Evolutionary conservation across 2,888 invertebrate genomes (phyloP).

Genomic region (Eupithecia vulgata): DNA sequence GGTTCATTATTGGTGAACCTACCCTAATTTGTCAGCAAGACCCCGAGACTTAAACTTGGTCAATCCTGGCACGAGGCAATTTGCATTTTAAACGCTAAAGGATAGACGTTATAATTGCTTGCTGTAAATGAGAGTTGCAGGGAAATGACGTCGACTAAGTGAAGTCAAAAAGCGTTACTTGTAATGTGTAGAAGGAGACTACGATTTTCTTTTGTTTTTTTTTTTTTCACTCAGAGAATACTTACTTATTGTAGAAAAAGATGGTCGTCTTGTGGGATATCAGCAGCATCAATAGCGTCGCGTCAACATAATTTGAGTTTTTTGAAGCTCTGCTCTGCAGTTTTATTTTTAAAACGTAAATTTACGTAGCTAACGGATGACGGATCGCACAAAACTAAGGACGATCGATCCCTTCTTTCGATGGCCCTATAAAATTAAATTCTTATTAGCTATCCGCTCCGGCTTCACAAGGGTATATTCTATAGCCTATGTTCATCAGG

Average conservation of each 20-base stretch:
- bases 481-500: too few species aligned
- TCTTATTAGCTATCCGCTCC: too few species aligned
- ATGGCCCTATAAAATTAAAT: too few species aligned
- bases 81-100: conserved; percentile 33
- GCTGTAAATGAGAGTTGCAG: conserved; percentile 48
- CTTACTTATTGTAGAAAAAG: neutral
- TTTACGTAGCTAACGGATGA: neutral
- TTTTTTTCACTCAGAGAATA: neutral
- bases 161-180: conserved; percentile 29
- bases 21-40: conserved; percentile 21
- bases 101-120: conserved; percentile 48
- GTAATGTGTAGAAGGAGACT: conserved; percentile 16
- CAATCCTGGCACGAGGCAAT: conserved; percentile 25
- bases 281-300: neutral
- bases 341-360: too few species aligned
- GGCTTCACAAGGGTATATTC: too few species aligned
- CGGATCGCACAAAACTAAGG: neutral
- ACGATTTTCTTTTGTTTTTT: neutral
- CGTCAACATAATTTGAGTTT: neutral
- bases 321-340: too few species aligned
- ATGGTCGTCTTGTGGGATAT: neutral
- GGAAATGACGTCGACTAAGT: conserved; percentile 49
- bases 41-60: conserved; percentile 18
- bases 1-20: conserved; percentile 5
- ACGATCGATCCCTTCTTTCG: neutral